A percentile compares a stretch with the other conserved stretches of the same genome.
phyloP scores from a whole-genome alignment of 2,797 vertebrate genomes.

The Xyrichtys novacula region DNA sequence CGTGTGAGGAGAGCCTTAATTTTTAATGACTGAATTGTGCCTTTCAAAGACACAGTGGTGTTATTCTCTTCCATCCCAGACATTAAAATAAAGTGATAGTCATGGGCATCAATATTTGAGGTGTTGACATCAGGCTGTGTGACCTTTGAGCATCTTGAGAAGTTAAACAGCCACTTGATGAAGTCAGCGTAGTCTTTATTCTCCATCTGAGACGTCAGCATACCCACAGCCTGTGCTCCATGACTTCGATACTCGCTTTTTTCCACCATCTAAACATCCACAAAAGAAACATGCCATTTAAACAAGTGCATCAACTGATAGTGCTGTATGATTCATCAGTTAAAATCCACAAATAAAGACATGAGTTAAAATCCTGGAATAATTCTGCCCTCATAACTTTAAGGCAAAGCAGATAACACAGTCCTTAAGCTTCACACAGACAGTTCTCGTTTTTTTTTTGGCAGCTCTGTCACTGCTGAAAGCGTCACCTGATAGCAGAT shows the following conservation, averaged over 20 bases:
- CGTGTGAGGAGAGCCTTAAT: too few species aligned
- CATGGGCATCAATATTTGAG: too few species aligned
- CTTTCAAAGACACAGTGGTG: too few species aligned
- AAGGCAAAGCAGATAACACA: neutral
- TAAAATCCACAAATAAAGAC: neutral
- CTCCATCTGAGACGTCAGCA: conserved; percentile 85
- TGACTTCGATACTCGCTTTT: conserved; percentile 90
- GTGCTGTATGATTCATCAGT: neutral
- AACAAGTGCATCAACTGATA: neutral
- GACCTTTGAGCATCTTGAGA: conserved; percentile 88
- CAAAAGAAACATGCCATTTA: neutral
- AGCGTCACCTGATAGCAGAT: conserved; percentile 92
- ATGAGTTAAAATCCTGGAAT: neutral
- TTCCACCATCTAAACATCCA: conserved; percentile 89
- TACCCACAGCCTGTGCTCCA: conserved; percentile 88
- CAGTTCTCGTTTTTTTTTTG: neutral
- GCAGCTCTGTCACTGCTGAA: neutral
- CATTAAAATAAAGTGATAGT: too few species aligned
- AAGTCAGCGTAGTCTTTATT: conserved; percentile 86
- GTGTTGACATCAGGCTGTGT: neutral
- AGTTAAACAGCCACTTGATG: conserved; percentile 90
- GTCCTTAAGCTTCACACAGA: neutral
- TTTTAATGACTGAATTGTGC: too few species aligned
- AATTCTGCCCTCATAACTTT: neutral
- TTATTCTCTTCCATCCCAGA: too few species aligned